Evolutionary conservation across 2,888 invertebrate species (phyloP).

Genomic region (Chrysomela aeneicollis): DNA sequence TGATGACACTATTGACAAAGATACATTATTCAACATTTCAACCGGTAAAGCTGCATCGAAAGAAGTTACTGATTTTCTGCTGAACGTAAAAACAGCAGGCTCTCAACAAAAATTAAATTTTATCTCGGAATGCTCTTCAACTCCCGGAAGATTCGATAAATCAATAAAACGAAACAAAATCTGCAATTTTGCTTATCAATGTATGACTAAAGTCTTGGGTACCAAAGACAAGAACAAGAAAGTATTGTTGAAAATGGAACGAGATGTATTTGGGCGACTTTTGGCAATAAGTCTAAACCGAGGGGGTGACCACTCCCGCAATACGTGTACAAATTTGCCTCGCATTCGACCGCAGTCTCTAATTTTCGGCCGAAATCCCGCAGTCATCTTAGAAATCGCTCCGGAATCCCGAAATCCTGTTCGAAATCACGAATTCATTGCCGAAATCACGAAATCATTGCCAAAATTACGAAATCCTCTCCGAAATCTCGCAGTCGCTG

Average conservation of each 20-base stretch:
- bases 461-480: no score
- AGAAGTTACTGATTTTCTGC: conserved; percentile 47
- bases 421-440: no score
- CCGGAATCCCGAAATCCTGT: no score
- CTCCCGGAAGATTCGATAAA: conserved; percentile 30
- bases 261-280: conserved; percentile 47
- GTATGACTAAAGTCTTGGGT: conserved; percentile 28
- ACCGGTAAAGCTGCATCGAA: conserved; percentile 51
- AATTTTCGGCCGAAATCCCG: no score
- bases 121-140: conserved; percentile 29
- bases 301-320: no score
- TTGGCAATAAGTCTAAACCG: conserved; percentile 46
- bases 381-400: no score
- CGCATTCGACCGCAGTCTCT: no score
- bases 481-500: no score
- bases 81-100: conserved; percentile 29
- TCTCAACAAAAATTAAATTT: conserved; percentile 34
- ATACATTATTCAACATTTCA: conserved; percentile 48
- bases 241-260: conserved; percentile 46
- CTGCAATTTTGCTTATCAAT: conserved; percentile 44
- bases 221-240: conserved; percentile 37
- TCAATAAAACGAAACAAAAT: conserved; percentile 42
- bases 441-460: no score
- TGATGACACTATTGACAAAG: conserved; percentile 37
- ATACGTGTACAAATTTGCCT: no score